These are phyloP conservation scores for Lacanobia oleracea DNA, from an alignment of 2,888 invertebrate species.

Conservation along the genomic window DNA sequence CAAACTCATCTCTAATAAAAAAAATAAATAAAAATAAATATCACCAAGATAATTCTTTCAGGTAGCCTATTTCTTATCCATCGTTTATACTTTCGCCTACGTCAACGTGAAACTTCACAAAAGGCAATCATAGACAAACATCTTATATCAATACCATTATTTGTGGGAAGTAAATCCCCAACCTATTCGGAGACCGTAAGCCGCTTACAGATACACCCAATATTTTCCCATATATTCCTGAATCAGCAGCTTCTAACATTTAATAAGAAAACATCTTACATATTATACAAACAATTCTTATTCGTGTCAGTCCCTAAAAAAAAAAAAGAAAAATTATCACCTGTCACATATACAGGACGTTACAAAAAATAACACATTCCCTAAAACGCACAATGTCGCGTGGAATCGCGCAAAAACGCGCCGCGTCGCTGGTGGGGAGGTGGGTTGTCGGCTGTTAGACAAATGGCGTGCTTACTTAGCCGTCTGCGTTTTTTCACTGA, in stretches of 20 bases:
- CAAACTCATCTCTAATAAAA: too few species aligned
- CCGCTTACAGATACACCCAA: conserved; percentile 42
- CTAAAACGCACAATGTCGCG: conserved; percentile 64
- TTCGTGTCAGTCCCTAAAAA: conserved; percentile 22
- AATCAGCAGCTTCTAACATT: conserved; percentile 31
- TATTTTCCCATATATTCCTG: conserved; percentile 38
- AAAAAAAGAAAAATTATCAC: conserved; percentile 64
- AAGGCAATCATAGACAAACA: conserved; percentile 52
- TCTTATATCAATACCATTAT: conserved; percentile 37
- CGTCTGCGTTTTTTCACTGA: conserved; percentile 64
- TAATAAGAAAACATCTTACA: conserved; percentile 32
- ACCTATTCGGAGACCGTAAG: conserved; percentile 34
- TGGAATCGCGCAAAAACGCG: conserved; percentile 63
- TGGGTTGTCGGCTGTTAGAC: conserved; percentile 68
- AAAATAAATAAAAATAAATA: neutral
- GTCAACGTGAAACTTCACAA: conserved; percentile 26
- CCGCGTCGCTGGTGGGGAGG: conserved; percentile 35
- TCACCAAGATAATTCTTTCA: neutral
- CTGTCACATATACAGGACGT: conserved; percentile 66
- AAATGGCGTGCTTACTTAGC: conserved; percentile 71
- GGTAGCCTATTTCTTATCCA: neutral
- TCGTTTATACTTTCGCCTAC: conserved; percentile 4
- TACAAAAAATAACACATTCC: conserved; percentile 67
- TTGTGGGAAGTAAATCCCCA: conserved; percentile 42
- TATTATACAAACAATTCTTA: conserved; percentile 16